phyloP scores from a whole-genome alignment of 37 sponge, comb jelly and placozoan species.

The Corticium candelabrum region DNA sequence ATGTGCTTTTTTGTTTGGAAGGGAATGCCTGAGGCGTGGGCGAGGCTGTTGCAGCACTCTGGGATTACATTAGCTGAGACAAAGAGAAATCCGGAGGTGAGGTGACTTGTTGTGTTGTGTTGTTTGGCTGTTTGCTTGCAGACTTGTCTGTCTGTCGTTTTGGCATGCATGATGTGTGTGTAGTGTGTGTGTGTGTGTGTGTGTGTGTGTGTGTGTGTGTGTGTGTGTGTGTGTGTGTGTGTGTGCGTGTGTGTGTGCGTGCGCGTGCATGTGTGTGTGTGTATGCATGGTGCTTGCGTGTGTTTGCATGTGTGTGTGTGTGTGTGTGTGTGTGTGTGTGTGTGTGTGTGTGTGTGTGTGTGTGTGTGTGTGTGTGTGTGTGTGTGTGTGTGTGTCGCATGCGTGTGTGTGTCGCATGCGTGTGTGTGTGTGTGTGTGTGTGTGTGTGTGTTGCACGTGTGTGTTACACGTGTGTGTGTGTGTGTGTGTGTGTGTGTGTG shows the following conservation, averaged over 20 bases:
- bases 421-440: too few species aligned
- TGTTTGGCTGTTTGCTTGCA: neutral
- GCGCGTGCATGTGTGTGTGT: neutral
- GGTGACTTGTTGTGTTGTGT: neutral
- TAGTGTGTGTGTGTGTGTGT: slow-evolving; percentile 3
- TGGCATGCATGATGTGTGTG: neutral
- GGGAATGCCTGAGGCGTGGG: slow-evolving; percentile 94
- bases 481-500: slow-evolving; percentile 13
- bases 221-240: slow-evolving; percentile 13
- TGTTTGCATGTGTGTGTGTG: too few species aligned
- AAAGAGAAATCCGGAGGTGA: slow-evolving; percentile 28
- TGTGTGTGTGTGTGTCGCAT: too few species aligned
- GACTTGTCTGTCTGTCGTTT: neutral
- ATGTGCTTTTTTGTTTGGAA: too few species aligned
- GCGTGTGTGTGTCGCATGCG: too few species aligned
- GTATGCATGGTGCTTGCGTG: slow-evolving; percentile 1
- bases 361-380: slow-evolving; percentile 3
- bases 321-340: neutral
- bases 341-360: slow-evolving; percentile 5
- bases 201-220: neutral
- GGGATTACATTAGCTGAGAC: slow-evolving; percentile 45
- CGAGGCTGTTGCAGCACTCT: slow-evolving; percentile 63
- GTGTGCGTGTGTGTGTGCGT: slow-evolving; percentile 5
- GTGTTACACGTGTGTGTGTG: too few species aligned
- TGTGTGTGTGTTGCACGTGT: too few species aligned